Percentiles rank a stretch among this genome's conserved stretches.
phyloP scores from a whole-genome alignment of 1,140 invertebrate genomes.

The Panulirus ornatus region DNA sequence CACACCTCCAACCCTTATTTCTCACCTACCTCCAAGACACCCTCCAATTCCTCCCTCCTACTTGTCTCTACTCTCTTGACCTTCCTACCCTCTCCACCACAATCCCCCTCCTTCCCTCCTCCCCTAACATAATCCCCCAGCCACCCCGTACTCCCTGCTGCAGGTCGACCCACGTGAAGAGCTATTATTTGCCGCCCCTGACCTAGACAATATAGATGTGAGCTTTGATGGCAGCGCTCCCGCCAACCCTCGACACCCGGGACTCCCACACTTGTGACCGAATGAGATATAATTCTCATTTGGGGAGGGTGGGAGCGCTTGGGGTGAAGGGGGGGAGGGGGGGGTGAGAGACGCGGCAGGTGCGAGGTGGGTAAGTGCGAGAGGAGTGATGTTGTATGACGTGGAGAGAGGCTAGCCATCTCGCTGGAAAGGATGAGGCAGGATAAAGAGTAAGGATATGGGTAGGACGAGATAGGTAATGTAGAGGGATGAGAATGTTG shows the following conservation, averaged over 20 bases:
- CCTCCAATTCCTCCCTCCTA: background rate
- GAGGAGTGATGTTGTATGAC: background rate
- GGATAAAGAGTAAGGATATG: background rate
- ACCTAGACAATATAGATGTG: too few species aligned
- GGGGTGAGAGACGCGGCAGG: background rate
- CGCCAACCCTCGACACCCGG: too few species aligned
- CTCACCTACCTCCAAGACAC: background rate
- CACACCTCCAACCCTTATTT: background rate
- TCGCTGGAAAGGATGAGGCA: background rate
- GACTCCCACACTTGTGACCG: too few species aligned
- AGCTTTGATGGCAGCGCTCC: too few species aligned
- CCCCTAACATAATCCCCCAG: too few species aligned
- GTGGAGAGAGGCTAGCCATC: background rate
- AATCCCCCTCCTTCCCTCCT: background rate
- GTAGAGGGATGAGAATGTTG: too few species aligned
- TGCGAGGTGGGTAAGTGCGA: background rate
- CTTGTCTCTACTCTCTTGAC: background rate
- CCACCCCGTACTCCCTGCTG: too few species aligned
- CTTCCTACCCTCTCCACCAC: background rate
- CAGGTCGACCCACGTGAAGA: too few species aligned
- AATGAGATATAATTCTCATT: too few species aligned
- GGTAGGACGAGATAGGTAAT: background rate
- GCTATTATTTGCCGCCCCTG: too few species aligned
- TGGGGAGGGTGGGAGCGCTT: background rate
- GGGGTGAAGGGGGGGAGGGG: background rate